These are phyloP conservation scores for Recurvirostra avosetta DNA, from an alignment of 2,113 vertebrate genomes.

Conservation along the genomic window DNA sequence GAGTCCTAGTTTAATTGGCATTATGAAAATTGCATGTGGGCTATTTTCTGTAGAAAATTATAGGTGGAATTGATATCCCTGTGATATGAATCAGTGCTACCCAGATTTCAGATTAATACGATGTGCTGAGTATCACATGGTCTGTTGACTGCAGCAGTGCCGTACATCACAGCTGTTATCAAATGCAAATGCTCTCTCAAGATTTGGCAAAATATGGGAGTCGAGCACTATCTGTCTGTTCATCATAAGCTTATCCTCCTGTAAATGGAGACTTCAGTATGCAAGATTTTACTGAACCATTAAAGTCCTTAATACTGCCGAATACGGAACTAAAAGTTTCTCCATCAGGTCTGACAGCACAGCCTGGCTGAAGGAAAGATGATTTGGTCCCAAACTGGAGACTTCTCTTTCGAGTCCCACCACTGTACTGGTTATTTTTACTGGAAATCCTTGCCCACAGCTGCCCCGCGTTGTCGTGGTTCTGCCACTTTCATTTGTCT, in stretches of 20 bases:
- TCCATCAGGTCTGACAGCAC: not conserved
- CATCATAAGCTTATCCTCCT: accelerated
- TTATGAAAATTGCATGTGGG: not conserved
- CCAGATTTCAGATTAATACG: accelerated
- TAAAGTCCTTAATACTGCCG: not conserved
- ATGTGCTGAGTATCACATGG: accelerated
- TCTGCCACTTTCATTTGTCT: not conserved
- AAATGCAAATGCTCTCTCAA: not conserved
- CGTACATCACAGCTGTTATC: not conserved
- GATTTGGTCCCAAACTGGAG: not conserved
- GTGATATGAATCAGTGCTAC: accelerated
- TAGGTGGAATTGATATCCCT: not conserved
- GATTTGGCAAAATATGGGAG: not conserved
- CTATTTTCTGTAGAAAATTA: not conserved
- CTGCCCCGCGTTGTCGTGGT: accelerated
- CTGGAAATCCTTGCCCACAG: no score
- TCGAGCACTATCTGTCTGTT: accelerated
- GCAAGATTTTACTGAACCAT: accelerated
- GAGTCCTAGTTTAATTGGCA: not conserved
- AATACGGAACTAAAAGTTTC: not conserved
- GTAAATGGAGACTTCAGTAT: accelerated
- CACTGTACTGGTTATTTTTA: accelerated
- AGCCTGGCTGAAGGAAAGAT: not conserved
- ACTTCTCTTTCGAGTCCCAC: not conserved
- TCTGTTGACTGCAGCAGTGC: not conserved